phyloP scores from a whole-genome alignment of 2,888 invertebrate species.

The Atrina japonica region DNA sequence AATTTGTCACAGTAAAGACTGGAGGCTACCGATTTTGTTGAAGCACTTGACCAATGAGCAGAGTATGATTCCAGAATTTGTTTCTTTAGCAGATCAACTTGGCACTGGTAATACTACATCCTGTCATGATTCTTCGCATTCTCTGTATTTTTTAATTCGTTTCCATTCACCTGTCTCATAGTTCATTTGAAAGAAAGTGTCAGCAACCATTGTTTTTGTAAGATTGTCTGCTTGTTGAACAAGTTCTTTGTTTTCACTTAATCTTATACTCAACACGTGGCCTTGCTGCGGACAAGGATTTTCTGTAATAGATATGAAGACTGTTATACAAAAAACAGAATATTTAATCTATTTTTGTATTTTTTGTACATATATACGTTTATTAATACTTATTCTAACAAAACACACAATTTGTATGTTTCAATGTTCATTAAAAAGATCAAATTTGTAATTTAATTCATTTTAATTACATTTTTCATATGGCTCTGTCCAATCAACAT shows the following conservation, averaged over 20 bases:
- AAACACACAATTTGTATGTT: not conserved
- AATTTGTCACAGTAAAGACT: no score
- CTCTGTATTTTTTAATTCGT: conserved; percentile 90
- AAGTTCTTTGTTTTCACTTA: conserved; percentile 95
- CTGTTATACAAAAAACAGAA: no score
- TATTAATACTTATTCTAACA: not conserved
- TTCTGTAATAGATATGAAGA: no score
- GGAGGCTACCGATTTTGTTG: no score
- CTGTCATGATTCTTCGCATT: conserved; percentile 51
- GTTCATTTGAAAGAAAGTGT: conserved; percentile 99
- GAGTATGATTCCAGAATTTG: no score
- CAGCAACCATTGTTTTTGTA: conserved; percentile 89
- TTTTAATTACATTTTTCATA: no score
- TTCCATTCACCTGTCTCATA: conserved; percentile 99
- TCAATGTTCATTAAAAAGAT: not conserved
- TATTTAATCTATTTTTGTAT: no score
- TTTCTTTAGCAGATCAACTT: no score
- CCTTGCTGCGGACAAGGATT: conserved; percentile 99
- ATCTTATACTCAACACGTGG: conserved; percentile 96
- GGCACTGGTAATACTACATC: no score
- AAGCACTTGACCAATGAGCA: no score
- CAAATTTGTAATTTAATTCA: no score
- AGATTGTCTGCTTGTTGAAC: conserved; percentile 91
- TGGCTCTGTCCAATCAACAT: no score
- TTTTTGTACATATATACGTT: not conserved